Conservation (phyloP, 92 coral and sea anemone species). For the Bergia puertoricense region DNA sequence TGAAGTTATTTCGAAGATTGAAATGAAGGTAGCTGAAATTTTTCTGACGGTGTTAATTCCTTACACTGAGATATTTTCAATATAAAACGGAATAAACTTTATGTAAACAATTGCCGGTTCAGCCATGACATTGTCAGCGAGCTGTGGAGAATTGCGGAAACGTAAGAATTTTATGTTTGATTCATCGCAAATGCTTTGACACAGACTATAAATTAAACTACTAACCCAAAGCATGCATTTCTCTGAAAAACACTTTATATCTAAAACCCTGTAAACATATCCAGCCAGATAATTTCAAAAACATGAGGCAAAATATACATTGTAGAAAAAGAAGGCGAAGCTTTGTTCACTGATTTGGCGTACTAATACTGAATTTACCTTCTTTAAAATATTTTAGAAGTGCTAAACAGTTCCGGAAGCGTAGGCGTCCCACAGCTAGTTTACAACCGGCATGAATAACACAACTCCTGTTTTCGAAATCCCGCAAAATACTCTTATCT, state of each 20-base stretch:
- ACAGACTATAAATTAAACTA: neutral
- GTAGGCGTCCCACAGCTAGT: neutral
- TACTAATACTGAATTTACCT: neutral
- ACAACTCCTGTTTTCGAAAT: neutral
- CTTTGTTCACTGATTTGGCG: neutral
- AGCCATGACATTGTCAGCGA: conserved; percentile 1
- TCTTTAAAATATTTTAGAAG: neutral
- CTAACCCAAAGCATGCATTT: neutral
- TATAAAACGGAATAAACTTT: neutral
- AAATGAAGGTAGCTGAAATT: no score
- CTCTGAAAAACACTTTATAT: neutral
- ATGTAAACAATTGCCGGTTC: neutral
- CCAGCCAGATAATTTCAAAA: neutral
- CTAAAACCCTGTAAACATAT: neutral
- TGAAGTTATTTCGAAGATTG: no score
- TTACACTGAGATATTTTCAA: no score
- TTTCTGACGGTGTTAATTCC: no score
- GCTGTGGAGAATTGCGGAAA: conserved; percentile 6
- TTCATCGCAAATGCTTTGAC: conserved; percentile 30
- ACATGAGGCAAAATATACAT: neutral
- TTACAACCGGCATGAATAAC: neutral
- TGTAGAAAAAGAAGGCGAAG: neutral
- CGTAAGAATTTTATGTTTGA: conserved; percentile 24
- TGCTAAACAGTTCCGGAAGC: conserved; percentile 9
- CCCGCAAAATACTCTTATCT: neutral